phyloP scores from a whole-genome alignment of 2,797 vertebrate genomes.

The Myotis vivesi region DNA sequence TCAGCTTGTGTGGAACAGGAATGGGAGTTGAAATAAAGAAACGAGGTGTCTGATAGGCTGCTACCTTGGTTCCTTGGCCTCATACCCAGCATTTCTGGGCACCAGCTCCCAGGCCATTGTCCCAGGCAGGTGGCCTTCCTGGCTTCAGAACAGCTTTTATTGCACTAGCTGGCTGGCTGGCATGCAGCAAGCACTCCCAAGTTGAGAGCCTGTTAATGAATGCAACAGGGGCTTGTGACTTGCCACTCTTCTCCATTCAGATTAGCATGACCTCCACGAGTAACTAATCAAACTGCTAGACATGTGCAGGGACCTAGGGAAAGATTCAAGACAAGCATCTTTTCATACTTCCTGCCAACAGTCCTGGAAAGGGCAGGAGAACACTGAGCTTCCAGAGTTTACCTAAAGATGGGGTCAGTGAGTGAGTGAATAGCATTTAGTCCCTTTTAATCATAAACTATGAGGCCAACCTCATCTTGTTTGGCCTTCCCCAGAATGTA shows the following conservation, averaged over 20 bases:
- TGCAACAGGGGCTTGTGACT: not conserved
- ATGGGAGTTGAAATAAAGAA: not conserved
- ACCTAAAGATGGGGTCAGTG: not conserved
- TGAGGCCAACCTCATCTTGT: not conserved
- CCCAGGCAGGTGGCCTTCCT: not conserved
- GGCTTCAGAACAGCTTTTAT: not conserved
- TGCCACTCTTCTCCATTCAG: not conserved
- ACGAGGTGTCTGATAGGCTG: not conserved
- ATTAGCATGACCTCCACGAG: not conserved
- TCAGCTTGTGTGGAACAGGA: not conserved
- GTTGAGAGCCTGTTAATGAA: not conserved
- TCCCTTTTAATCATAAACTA: not conserved
- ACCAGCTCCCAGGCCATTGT: not conserved
- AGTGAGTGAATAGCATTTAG: not conserved
- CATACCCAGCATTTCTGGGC: constrained; percentile 9
- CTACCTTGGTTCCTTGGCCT: not conserved
- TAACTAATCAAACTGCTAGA: not conserved
- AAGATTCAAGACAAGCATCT: not conserved
- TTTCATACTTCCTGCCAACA: not conserved
- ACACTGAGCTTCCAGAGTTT: not conserved
- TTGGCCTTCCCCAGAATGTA: not conserved
- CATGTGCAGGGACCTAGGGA: not conserved
- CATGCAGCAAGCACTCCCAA: not conserved
- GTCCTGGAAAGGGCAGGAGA: not conserved
- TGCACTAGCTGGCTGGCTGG: not conserved